Evolutionary conservation across 1,140 invertebrate species (phyloP), one percentile per base, ranked within the genome.

Genomic region (Magallana gigas): DNA sequence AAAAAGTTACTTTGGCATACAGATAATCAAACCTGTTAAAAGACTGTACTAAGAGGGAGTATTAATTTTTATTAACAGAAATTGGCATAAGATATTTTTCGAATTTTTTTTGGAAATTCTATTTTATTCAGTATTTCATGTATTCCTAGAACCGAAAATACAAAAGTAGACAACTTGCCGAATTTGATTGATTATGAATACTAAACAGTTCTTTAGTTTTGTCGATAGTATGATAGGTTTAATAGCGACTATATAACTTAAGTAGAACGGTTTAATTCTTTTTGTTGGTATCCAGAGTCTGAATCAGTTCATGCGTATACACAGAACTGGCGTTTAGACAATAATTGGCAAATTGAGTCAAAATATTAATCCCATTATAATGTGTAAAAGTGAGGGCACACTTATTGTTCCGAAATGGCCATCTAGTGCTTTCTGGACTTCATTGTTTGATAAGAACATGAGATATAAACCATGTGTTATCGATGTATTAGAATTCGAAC

Each of bases 331-430:
- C n/a, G 16, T 6, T 18, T 16, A 6, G 36, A 80, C 8, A 89
- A 89, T 58, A 87, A 86, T 29, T 87, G 82, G 85, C 36, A 83
- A 23, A 83, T 87, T 86, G 18, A 76, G 68, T 11, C 76, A 56
- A 58, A 16, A 64, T 14, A 64, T 89, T 36, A 84, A 71, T 23
- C 85, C 82, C 57, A 48, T 87, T 5, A 36, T 85, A 57, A 11
- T 23, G 23, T 23, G 23, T 23, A 23, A 23, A 23, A 23, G 23
- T 23, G 23, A 23, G 23, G 23, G 71, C 14, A 80, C 14, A 11
- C 23, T 80, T 23, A 23, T 23, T 23, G 23, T 23, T 23, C 23
- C 23, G 23, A 23, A 23, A 23, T 23, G 23, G 23, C 23, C 23
- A 23, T 23, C 23, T 23, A 23, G 23, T 23, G 23, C 23, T 23